Evolutionary conservation across 1,140 invertebrate species (phyloP), one percentile per base, ranked within the genome.

Genomic region (Hypsibius dujardini): DNA sequence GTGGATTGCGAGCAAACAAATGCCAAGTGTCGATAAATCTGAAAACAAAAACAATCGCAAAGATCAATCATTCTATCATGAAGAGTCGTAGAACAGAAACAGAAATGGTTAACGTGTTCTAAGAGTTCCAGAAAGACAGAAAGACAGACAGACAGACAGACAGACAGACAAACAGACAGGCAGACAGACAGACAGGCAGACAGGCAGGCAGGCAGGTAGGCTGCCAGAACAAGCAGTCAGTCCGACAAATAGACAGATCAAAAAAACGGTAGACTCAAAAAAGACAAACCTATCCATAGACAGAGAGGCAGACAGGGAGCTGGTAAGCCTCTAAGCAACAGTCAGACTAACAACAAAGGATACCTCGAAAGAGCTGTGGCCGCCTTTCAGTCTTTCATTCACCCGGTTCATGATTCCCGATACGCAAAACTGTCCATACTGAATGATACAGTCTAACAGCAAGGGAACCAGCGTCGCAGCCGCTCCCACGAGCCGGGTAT

Each of bases 391-490:
- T n/a, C 7, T 56, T 56, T 56, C 50, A 7, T n/a, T 56, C 7
- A 56, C 50, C 7, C 50, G 7, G 7, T 56, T 7, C 50, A 56
- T 7, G n/a, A 56, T 56, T 7, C 50, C n/a, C 7, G 50, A 56
- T 7, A n/a, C n/a, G 50, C 50, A 56, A 56, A 56, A 56, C 50
- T 56, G 50, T 7, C 50, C 50, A 56, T 56, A 56, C 50, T 56
- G 7, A n/a, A 56, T n/a, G n/a, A 56, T 56, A n/a, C 7, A 7
- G n/a, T 56, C 50, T n/a, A 56, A 56, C 50, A 56, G 50, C n/a
- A 56, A 7, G n/a, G 50, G 50, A n/a, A 56, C 50, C 7, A 56
- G 7, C 50, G 50, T 56, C n/a, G 50, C 7, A n/a, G n/a, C 50
- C 7, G 50, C 7, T 12, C 2, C 7, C 2, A 3, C 71, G 47